Conservation (phyloP, 1,140 invertebrate genomes). For the Lordiphosa clarofinis region DNA sequence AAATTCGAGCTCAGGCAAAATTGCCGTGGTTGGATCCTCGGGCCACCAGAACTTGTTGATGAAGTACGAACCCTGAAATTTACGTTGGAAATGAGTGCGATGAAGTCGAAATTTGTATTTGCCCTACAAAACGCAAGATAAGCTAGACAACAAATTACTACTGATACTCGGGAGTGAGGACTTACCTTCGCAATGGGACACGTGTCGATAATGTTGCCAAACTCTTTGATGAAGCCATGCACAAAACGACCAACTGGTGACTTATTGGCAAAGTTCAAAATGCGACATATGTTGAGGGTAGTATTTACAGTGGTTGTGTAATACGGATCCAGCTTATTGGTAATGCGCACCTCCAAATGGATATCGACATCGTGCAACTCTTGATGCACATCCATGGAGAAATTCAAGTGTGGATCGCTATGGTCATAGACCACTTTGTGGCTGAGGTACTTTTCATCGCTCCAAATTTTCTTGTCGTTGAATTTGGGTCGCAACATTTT, state of each 20-base stretch:
- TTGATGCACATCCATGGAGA: constrained; percentile 64
- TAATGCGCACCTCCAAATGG: constrained; percentile 47
- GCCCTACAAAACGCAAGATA: constrained; percentile 41
- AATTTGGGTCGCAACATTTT: constrained; percentile 75
- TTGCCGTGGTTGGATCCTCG: constrained; percentile 65
- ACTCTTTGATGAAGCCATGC: constrained; percentile 57
- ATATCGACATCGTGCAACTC: constrained; percentile 58
- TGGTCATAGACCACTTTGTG: constrained; percentile 61
- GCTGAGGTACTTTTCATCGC: constrained; percentile 60
- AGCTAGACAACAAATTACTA: constrained; percentile 4
- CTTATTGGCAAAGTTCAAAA: constrained; percentile 50
- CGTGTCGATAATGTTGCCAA: constrained; percentile 60
- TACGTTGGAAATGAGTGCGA: constrained; percentile 31
- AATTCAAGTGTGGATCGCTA: constrained; percentile 68
- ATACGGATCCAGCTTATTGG: constrained; percentile 54
- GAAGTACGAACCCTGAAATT: constrained; percentile 72
- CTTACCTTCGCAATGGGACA: constrained; percentile 70
- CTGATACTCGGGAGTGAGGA: background rate
- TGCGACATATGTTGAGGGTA: constrained; percentile 64
- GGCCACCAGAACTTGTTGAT: constrained; percentile 76
- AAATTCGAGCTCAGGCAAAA: constrained; percentile 66
- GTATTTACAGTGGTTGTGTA: constrained; percentile 54
- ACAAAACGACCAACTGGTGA: constrained; percentile 65
- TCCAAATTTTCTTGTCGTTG: constrained; percentile 65
- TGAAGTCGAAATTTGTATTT: constrained; percentile 46